These are phyloP conservation scores for Patiria miniata DNA, from an alignment of 35 echinoderm and acorn worm species.

Conservation along the genomic window DNA sequence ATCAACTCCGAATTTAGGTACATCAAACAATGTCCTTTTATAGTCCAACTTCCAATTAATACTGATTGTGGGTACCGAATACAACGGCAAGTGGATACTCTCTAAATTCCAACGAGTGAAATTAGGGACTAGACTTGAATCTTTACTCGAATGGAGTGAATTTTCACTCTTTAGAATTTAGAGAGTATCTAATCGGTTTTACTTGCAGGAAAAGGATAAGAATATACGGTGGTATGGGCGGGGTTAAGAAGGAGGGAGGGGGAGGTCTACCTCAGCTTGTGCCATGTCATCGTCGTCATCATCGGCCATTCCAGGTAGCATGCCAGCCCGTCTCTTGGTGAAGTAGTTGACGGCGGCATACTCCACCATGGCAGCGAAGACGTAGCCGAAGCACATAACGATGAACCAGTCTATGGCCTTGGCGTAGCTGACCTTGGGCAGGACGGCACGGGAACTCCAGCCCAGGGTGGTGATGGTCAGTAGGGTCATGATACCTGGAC, in stretches of 20 bases:
- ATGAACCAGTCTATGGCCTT: slow-evolving; percentile 95
- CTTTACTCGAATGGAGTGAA: too few relatives aligned
- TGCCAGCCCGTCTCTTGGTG: slow-evolving; percentile 83
- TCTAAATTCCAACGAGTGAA: too few relatives aligned
- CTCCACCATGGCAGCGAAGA: slow-evolving; percentile 85
- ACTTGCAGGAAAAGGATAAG: neutral
- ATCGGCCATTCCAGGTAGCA: slow-evolving; percentile 85
- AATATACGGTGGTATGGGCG: too few relatives aligned
- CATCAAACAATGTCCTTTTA: too few relatives aligned
- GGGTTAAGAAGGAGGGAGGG: too few relatives aligned
- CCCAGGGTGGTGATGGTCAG: slow-evolving; percentile 89
- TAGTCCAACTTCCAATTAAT: too few relatives aligned
- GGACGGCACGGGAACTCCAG: slow-evolving; percentile 65
- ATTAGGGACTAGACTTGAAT: too few relatives aligned
- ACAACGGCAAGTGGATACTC: too few relatives aligned
- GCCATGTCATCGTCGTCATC: slow-evolving; percentile 86
- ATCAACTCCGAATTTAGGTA: too few relatives aligned
- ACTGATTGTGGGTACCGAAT: too few relatives aligned
- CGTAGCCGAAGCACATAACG: slow-evolving; percentile 81
- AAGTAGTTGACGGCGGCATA: slow-evolving; percentile 94
- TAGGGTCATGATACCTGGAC: slow-evolving; percentile 83
- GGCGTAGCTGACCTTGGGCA: slow-evolving; percentile 93
- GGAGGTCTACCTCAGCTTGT: slow-evolving; percentile 60
- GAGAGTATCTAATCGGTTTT: too few relatives aligned
- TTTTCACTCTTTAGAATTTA: too few relatives aligned